These are phyloP conservation scores for Cyphomyrus plagiostoma DNA, from an alignment of 2,113 vertebrate genomes.

Conservation along the genomic window DNA sequence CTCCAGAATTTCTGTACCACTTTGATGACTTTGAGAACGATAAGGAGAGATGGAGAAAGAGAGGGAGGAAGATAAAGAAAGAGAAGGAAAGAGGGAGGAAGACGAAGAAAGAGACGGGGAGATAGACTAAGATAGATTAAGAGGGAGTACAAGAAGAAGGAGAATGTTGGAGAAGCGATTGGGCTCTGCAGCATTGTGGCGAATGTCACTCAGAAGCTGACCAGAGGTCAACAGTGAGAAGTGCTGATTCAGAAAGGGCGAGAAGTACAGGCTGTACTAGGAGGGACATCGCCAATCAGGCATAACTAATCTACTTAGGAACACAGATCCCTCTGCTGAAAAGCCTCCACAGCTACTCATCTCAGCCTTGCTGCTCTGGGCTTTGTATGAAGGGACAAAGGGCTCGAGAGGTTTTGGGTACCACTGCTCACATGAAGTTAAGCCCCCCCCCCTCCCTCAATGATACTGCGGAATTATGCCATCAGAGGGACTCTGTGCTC, in stretches of 20 bases:
- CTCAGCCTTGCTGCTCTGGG: background rate
- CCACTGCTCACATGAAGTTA: slow-evolving; percentile 40
- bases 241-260: background rate
- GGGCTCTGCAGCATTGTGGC: background rate
- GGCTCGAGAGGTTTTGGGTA: slow-evolving; percentile 20
- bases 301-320: background rate
- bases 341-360: background rate
- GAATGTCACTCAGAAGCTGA: background rate
- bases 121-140: background rate
- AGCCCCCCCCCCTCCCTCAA: slow-evolving; percentile 11
- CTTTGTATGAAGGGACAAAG: background rate
- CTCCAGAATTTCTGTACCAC: no score
- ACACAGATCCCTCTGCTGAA: background rate
- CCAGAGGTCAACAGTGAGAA: background rate
- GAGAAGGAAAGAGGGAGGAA: background rate
- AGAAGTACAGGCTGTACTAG: background rate
- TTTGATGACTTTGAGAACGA: background rate
- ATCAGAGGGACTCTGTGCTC: background rate
- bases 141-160: background rate
- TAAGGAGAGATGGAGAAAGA: background rate
- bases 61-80: background rate
- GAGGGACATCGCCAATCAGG: background rate
- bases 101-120: background rate
- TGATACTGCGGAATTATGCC: slow-evolving; percentile 28
- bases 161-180: background rate